Evolutionary conservation across 2,113 vertebrate genomes (phyloP).

Genomic region (Strix uralensis): DNA sequence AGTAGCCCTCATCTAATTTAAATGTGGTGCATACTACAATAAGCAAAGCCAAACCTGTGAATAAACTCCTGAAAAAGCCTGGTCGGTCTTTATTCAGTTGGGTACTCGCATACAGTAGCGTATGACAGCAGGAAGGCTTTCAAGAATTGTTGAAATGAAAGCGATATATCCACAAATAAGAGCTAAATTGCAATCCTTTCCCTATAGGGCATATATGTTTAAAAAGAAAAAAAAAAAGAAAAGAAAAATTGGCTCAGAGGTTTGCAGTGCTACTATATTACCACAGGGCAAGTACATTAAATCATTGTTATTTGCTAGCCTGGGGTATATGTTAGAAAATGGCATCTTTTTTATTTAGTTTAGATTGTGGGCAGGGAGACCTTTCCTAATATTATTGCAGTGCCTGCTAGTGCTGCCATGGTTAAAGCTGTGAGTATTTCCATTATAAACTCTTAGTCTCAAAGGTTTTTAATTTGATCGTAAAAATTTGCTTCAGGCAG

Average conservation of each 20-base stretch:
- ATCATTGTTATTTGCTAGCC: constrained; percentile 72
- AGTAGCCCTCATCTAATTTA: constrained; percentile 76
- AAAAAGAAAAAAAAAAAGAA: constrained; percentile 27
- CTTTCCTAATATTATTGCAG: constrained; percentile 53
- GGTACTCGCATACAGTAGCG: background rate
- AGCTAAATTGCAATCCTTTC: constrained; percentile 68
- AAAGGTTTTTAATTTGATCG: constrained; percentile 73
- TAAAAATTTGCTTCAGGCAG: constrained; percentile 72
- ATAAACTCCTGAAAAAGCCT: constrained; percentile 81
- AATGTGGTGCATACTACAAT: constrained; percentile 81
- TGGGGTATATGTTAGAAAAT: constrained; percentile 47
- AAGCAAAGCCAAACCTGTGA: constrained; percentile 80
- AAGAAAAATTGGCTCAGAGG: constrained; percentile 71
- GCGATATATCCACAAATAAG: constrained; percentile 66
- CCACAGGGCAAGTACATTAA: constrained; percentile 69
- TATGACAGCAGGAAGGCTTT: constrained; percentile 47
- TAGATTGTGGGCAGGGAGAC: constrained; percentile 42
- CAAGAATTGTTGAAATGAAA: constrained; percentile 62
- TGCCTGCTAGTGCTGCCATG: constrained; percentile 56
- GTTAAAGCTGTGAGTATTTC: constrained; percentile 66
- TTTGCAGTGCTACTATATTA: constrained; percentile 57
- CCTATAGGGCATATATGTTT: constrained; percentile 71
- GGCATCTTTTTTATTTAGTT: constrained; percentile 49
- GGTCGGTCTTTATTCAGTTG: constrained; percentile 71
- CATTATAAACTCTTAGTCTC: constrained; percentile 73